Base-by-base conservation (phyloP, 2,797 vertebrate genomes). In the Tenualosa ilisha region DNA sequence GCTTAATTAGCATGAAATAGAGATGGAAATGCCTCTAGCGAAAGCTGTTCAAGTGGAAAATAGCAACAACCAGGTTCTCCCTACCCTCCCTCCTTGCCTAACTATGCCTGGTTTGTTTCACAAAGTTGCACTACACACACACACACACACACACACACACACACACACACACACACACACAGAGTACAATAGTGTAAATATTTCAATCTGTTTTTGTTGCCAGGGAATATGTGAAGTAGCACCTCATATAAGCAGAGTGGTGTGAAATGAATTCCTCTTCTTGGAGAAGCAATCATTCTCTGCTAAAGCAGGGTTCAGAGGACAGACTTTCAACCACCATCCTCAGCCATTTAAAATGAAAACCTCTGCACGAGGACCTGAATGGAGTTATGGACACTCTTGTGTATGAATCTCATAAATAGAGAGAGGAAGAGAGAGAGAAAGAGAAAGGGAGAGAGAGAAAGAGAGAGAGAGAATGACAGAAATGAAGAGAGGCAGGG, bases 1-100 rank as follows among this genome's bases (percentile, higher is more conserved):
- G 63, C 13, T 65, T 65, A 65, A 65, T 65, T 31, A 65, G 63
- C 63, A 65, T 31, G 63, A 63, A 63, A 63, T 63, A 22, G 59
- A 22, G 59, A 63, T 63, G 3, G 12, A 2, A 26, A 9, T 17
- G 59, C 59, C 63, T 65, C 24, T 24, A 65, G 63, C 24, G 0
- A 65, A 65, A 65, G 9, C 63, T 31, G 24, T 12, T 65, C 24
- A 12, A 65, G 63, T 65, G 63, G 63, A 65, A 65, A 65, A 65
- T 26, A 65, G 24, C 24, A 31, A 26, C 11, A 31, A 31, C 24
- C 63, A 26, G 3, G 24, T 11, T 31, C 9, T 12, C 61, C 61
- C 61, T 26, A 20, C 61, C 24, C 11, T 12, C 24, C n/a, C 61
- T 12, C n/a, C n/a, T 26, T 65, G 31, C 63, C 24, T 65, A n/a